phyloP scores from a whole-genome alignment of 2,113 vertebrate species.

The Misgurnus anguillicaudatus region DNA sequence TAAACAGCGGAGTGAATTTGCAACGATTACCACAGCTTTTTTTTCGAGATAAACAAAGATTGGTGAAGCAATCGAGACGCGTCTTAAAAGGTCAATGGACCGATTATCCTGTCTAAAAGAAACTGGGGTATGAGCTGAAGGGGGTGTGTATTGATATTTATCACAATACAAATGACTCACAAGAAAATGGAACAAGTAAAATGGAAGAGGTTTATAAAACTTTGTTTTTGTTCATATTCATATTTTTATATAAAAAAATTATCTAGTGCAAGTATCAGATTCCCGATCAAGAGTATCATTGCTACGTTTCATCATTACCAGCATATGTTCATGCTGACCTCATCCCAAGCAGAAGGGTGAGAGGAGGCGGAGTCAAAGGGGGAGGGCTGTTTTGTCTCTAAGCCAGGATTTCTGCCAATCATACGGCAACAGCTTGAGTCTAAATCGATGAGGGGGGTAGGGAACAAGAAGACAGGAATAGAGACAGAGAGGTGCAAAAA shows the following conservation, averaged over 20 bases:
- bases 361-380: conserved; percentile 55
- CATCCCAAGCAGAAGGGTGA: conserved; percentile 47
- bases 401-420: conserved; percentile 50
- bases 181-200: neutral
- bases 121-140: neutral
- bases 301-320: conserved; percentile 56
- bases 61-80: conserved; percentile 11
- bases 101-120: conserved; percentile 47
- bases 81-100: conserved; percentile 25
- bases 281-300: neutral
- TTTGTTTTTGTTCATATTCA: neutral
- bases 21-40: conserved; percentile 20
- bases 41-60: conserved; percentile 1
- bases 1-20: neutral
- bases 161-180: neutral
- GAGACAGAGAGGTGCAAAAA: conserved; percentile 24
- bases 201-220: neutral
- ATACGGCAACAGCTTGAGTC: conserved; percentile 26
- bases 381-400: conserved; percentile 28
- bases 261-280: neutral
- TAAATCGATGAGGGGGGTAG: conserved; percentile 42
- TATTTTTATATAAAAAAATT: too few species aligned
- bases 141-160: neutral
- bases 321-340: conserved; percentile 57
- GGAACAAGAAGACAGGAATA: conserved; percentile 38